phyloP scores from a whole-genome alignment of 64 coral and sea anemone species.

The Stichodactyla helianthus region DNA sequence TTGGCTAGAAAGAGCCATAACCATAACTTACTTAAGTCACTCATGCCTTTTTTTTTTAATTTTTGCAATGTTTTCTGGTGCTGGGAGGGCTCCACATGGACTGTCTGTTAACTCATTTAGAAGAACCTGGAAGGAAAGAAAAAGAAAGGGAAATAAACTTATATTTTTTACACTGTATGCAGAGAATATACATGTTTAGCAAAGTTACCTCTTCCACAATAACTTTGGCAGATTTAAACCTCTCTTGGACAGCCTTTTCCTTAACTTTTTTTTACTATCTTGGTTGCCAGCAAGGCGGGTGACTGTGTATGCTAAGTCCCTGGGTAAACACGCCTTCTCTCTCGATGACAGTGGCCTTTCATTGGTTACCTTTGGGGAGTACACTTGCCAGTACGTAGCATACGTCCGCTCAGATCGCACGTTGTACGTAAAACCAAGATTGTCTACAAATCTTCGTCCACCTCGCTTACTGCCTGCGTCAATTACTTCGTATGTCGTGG shows the following conservation, averaged over 20 bases:
- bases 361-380: constrained; percentile 1
- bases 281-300: neutral
- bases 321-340: constrained; percentile 18
- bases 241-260: constrained; percentile 7
- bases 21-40: no score
- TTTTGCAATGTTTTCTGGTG: constrained; percentile 42
- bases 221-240: constrained; percentile 13
- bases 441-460: constrained; percentile 19
- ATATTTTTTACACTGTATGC: neutral
- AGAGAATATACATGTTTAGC: neutral
- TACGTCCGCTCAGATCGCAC: constrained; percentile 9
- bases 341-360: constrained; percentile 25
- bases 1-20: no score
- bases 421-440: constrained; percentile 25
- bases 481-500: neutral
- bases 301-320: neutral
- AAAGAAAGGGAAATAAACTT: neutral
- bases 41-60: no score
- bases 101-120: neutral
- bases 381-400: constrained; percentile 56
- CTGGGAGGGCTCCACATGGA: neutral
- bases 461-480: constrained; percentile 20
- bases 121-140: neutral
- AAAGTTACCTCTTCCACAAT: constrained; percentile 21
- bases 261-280: neutral